Evolutionary conservation across 2,113 vertebrate species (phyloP).

Genomic region (Centrocercus urophasianus): DNA sequence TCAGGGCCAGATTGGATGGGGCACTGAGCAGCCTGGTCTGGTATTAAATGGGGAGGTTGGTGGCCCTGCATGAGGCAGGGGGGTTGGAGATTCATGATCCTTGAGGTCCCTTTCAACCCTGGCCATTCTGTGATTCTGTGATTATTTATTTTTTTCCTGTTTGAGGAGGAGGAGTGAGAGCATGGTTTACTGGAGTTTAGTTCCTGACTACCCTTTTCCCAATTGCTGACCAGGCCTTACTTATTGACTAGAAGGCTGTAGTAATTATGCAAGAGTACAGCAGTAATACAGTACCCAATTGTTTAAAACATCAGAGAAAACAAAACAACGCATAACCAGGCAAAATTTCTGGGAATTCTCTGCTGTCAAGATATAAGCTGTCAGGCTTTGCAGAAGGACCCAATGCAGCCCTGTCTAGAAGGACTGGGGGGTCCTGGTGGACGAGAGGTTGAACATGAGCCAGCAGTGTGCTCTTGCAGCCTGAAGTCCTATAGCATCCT

Average conservation of each 20-base stretch:
- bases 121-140: too few relatives aligned
- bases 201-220: not conserved
- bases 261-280: not conserved
- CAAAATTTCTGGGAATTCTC: not conserved
- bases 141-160: not conserved
- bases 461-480: too few relatives aligned
- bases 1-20: too few relatives aligned
- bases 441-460: too few relatives aligned
- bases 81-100: too few relatives aligned
- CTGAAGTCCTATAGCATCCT: too few relatives aligned
- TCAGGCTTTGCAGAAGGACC: not conserved
- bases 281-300: not conserved
- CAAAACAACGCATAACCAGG: not conserved
- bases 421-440: too few relatives aligned
- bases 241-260: not conserved
- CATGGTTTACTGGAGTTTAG: not conserved
- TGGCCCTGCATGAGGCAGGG: too few relatives aligned
- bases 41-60: too few relatives aligned
- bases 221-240: not conserved
- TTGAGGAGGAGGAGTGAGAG: not conserved
- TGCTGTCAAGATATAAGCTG: not conserved
- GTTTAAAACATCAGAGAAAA: constrained; percentile 8
- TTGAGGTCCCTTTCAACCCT: too few relatives aligned
- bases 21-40: too few relatives aligned
- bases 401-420: not conserved